Base-by-base conservation (phyloP, 2,888 invertebrate species). In the Phalera bucephala region DNA sequence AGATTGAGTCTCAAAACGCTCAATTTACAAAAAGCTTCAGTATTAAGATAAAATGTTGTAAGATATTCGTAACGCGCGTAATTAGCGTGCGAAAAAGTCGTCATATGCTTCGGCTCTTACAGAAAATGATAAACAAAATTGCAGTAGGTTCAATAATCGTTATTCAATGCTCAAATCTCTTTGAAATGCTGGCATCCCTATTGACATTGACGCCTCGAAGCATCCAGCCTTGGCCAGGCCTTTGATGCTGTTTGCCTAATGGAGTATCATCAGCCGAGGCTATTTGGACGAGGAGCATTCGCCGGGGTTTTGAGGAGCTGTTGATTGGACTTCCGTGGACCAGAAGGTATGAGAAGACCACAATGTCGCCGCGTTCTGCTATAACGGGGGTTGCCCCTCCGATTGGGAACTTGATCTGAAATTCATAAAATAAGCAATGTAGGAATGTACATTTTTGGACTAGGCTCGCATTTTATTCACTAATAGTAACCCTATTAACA, bases 261-360 rank as follows among this genome's bases (percentile, higher is more conserved):
- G 91, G 91, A 17, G 75, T 76, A 45, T 93, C 92, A 9, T 92
- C 91, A 0, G 91, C 91, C 0, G 89, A 79, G 42, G 87, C 84
- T 14, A 91, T 53, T 73, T 92, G 91, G 0, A 88, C 67, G 2
- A 92, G 78, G 41, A 91, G 80, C 92, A 92, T 92, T 5, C 92
- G 73, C 0, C 92, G 76, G 0, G 83, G 66, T 9, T 79, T 62
- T 1, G 52, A 48, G 0, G 91, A 91, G 3, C 62, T 45, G 64
- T 92, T 92, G 10, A 85, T 55, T 4, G 91, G 89, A 29, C 92
- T 92, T 25, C 92, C 92, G 52, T 92, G 92, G 14, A 92, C 68
- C 21, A 91, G 71, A 4, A 92, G 74, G 56, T 92, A 92, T 0
- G 91, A 91, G 64, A 92, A 92, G 11, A 92, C 71, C 1, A 92